phyloP scores from a whole-genome alignment of 2,888 invertebrate genomes.

The Phengaris arion region DNA sequence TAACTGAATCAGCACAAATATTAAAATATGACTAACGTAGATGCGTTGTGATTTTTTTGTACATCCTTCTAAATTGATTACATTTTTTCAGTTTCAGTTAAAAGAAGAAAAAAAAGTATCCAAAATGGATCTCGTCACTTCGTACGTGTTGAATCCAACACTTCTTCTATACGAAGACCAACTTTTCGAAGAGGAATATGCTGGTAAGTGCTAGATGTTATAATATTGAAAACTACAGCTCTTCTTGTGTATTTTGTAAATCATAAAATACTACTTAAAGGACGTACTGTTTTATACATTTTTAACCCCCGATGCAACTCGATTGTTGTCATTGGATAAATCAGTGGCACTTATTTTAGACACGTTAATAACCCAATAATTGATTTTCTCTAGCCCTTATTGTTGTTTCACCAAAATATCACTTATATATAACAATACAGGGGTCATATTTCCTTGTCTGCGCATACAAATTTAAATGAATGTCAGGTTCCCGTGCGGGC shows the following conservation, averaged over 20 bases:
- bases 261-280: too few species aligned
- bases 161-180: conserved; percentile 21
- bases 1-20: too few species aligned
- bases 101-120: not conserved
- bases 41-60: too few species aligned
- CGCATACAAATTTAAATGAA: conserved; percentile 25
- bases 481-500: conserved; percentile 35
- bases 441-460: conserved; percentile 1
- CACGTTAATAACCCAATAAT: conserved; percentile 30
- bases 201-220: not conserved
- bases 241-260: too few species aligned
- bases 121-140: conserved; percentile 23
- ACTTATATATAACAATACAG: conserved; percentile 3
- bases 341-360: conserved; percentile 20
- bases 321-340: not conserved
- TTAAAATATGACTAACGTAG: too few species aligned
- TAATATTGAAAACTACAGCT: not conserved
- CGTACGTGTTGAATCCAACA: conserved; percentile 21
- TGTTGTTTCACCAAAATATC: not conserved
- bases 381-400: conserved; percentile 5
- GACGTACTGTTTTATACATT: too few species aligned
- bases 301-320: not conserved
- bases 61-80: not conserved
- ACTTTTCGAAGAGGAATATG: conserved; percentile 10
- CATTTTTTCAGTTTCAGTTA: conserved; percentile 2